Conservation (phyloP, 2,888 invertebrate genomes). For the Agonum fuliginosum region DNA sequence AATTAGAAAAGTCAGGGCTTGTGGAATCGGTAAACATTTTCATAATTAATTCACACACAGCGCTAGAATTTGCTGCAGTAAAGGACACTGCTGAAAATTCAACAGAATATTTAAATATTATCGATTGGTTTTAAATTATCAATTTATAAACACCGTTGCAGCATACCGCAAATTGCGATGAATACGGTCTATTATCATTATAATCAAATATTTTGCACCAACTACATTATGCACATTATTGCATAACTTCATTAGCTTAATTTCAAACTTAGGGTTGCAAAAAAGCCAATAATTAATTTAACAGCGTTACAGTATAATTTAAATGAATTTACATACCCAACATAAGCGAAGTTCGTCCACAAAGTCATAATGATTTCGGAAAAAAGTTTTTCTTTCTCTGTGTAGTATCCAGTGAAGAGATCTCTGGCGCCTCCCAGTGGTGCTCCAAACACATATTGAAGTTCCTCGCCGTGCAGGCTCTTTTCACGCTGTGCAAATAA, state of each 20-base stretch:
- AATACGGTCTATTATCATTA: background rate
- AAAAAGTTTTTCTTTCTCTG: constrained; percentile 84
- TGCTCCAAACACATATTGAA: constrained; percentile 91
- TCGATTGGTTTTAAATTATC: constrained; percentile 4
- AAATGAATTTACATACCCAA: constrained; percentile 82
- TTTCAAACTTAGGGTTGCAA: background rate
- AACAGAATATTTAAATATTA: constrained; percentile 15
- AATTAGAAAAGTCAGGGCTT: constrained; percentile 17
- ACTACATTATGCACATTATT: background rate
- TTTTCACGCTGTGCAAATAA: constrained; percentile 78
- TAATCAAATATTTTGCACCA: background rate
- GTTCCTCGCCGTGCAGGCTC: constrained; percentile 89
- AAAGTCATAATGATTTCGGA: constrained; percentile 91
- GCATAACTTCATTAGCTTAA: constrained; percentile 4
- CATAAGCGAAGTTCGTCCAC: constrained; percentile 93
- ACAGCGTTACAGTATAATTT: background rate
- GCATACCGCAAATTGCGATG: background rate
- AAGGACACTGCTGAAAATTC: background rate
- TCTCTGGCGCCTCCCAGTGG: constrained; percentile 78
- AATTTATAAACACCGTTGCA: background rate
- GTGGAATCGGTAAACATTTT: constrained; percentile 1
- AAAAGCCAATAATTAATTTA: constrained; percentile 11
- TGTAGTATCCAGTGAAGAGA: constrained; percentile 84
- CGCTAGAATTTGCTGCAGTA: background rate
- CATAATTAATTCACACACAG: constrained; percentile 6